These are phyloP conservation scores for Onychostruthus taczanowskii DNA, from an alignment of 2,113 vertebrate species.

Conservation along the genomic window DNA sequence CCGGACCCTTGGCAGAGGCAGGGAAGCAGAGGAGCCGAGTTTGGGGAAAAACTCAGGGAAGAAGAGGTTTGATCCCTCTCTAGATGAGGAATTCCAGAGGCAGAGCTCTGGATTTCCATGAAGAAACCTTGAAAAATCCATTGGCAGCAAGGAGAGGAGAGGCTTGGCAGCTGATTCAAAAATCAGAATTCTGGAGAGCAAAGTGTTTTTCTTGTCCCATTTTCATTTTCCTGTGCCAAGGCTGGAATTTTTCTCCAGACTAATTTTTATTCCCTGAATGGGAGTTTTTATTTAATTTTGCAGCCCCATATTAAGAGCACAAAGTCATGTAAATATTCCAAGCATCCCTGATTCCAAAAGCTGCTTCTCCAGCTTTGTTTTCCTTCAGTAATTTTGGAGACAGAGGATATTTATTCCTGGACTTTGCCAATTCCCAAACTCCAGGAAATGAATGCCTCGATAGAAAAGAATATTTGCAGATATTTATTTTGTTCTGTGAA, in stretches of 20 bases:
- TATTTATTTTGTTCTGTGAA: constrained; percentile 9
- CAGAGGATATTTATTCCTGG: background rate
- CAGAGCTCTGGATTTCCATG: background rate
- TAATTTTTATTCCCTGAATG: background rate
- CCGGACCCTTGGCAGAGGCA: background rate
- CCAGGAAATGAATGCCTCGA: background rate
- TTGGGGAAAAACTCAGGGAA: background rate
- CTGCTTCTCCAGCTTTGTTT: background rate
- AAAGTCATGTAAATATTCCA: background rate
- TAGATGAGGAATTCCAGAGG: background rate
- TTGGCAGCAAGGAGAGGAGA: background rate
- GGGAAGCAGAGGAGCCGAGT: fast-evolving
- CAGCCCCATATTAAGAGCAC: background rate
- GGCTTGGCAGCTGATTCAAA: background rate
- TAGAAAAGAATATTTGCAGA: background rate
- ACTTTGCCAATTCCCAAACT: background rate
- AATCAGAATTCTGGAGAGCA: background rate
- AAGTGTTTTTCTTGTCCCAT: background rate
- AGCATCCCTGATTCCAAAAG: background rate
- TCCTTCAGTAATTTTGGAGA: background rate
- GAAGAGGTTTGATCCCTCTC: background rate
- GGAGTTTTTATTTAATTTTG: background rate
- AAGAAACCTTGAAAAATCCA: background rate
- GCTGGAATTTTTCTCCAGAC: background rate
- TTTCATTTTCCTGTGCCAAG: background rate